These are phyloP conservation scores for Blastomussa wellsi DNA, from an alignment of 92 coral and sea anemone species.

Conservation along the genomic window DNA sequence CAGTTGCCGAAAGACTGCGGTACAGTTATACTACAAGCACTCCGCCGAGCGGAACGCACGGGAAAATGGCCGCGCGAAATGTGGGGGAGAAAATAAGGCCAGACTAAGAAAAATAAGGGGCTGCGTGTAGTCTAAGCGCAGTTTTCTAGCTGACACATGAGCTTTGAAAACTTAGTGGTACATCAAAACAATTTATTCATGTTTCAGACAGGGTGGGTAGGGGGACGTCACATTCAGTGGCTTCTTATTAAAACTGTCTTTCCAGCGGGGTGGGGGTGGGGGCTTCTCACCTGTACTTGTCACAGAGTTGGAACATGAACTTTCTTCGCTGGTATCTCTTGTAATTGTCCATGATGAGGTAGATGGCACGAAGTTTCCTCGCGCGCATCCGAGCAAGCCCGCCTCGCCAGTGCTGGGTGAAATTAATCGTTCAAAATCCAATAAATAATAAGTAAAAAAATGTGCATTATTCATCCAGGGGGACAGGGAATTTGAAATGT, in stretches of 20 bases:
- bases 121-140: no score
- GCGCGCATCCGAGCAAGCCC: slow-evolving; percentile 80
- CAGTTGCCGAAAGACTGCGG: no score
- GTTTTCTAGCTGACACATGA: no score
- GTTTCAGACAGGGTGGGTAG: neutral
- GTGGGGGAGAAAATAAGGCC: no score
- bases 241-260: neutral
- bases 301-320: slow-evolving; percentile 64
- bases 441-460: neutral
- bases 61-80: no score
- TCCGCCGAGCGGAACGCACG: no score
- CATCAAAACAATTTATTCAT: neutral
- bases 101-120: no score
- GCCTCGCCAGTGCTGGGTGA: slow-evolving; percentile 93
- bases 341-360: slow-evolving; percentile 73
- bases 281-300: slow-evolving; percentile 24
- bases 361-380: slow-evolving; percentile 77
- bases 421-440: slow-evolving; percentile 6
- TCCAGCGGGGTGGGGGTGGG: neutral
- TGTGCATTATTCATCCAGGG: no score
- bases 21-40: no score
- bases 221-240: neutral
- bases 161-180: no score
- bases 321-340: slow-evolving; percentile 72
- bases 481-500: neutral